Percentiles rank a stretch among this genome's conserved stretches.
Conservation (phyloP, 2,113 vertebrate genomes). For the Plecturocebus donacophilus region DNA sequence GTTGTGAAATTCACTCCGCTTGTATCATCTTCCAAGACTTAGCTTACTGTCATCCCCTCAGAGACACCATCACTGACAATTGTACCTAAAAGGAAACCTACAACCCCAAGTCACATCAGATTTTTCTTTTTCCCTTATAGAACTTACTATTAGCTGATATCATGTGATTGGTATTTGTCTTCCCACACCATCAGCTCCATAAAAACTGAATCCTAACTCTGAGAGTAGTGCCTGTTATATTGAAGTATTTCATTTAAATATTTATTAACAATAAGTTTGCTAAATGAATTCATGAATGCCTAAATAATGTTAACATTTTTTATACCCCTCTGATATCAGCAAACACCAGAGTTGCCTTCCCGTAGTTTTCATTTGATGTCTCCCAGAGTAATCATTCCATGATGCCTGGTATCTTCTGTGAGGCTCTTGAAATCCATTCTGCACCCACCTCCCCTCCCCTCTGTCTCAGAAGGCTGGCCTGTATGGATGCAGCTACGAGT, state of each 20-base stretch:
- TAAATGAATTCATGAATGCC: not conserved
- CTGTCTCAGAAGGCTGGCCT: not conserved
- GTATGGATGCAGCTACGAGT: fast-evolving
- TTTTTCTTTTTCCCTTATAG: not conserved
- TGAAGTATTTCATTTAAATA: not conserved
- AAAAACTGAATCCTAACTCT: not conserved
- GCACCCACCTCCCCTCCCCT: not conserved
- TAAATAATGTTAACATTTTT: not conserved
- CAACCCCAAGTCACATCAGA: not conserved
- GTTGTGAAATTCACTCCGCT: not conserved
- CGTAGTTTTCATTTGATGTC: not conserved
- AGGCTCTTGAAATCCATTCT: not conserved
- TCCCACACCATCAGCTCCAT: not conserved
- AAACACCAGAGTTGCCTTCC: fast-evolving
- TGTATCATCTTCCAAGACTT: not conserved
- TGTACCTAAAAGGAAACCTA: not conserved
- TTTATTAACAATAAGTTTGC: not conserved
- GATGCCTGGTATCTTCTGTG: not conserved
- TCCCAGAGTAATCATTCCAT: not conserved
- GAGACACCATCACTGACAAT: not conserved
- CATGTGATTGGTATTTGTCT: not conserved
- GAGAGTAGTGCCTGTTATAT: not conserved
- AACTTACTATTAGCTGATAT: not conserved
- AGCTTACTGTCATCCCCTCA: not conserved
- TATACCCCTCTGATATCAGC: not conserved